phyloP scores from a whole-genome alignment of 2,888 invertebrate species.

The Polyommatus icarus region DNA sequence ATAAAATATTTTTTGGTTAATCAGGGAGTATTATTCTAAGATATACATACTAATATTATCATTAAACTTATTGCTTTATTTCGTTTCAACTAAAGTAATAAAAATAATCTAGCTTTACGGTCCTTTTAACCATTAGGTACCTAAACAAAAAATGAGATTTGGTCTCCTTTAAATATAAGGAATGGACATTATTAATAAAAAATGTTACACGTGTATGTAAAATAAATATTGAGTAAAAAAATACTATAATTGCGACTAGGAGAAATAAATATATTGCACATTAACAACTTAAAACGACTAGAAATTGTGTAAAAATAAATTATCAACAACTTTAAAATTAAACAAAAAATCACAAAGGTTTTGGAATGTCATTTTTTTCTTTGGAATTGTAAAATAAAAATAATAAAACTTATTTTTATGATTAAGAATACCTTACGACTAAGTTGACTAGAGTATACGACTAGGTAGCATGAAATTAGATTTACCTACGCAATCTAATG shows the following conservation, averaged over 20 bases:
- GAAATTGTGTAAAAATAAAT: conserved; percentile 47
- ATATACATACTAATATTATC: conserved; percentile 22
- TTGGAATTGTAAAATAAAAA: conserved; percentile 31
- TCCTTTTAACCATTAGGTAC: background rate
- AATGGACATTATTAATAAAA: background rate
- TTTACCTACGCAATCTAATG: conserved; percentile 2
- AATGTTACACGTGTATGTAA: conserved; percentile 43
- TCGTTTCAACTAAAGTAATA: conserved; percentile 2
- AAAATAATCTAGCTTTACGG: background rate
- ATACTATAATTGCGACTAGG: conserved; percentile 44
- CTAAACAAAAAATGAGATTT: background rate
- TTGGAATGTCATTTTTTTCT: conserved; percentile 23
- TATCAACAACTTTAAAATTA: conserved; percentile 46
- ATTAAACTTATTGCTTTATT: conserved; percentile 54
- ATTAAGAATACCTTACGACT: conserved; percentile 27
- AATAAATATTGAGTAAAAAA: conserved; percentile 53
- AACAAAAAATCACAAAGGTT: conserved; percentile 38
- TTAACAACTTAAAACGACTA: conserved; percentile 43
- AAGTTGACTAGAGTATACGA: conserved; percentile 32
- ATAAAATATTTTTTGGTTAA: conserved; percentile 50
- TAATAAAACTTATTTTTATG: conserved; percentile 14
- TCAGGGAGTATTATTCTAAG: conserved; percentile 42
- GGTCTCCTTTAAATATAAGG: too few relatives aligned
- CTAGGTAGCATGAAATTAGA: conserved; percentile 34
- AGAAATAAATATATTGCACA: conserved; percentile 70